Evolutionary conservation across 2,888 invertebrate species (phyloP), one percentile per base, ranked within the genome.

Genomic region (Amaurobius ferox): DNA sequence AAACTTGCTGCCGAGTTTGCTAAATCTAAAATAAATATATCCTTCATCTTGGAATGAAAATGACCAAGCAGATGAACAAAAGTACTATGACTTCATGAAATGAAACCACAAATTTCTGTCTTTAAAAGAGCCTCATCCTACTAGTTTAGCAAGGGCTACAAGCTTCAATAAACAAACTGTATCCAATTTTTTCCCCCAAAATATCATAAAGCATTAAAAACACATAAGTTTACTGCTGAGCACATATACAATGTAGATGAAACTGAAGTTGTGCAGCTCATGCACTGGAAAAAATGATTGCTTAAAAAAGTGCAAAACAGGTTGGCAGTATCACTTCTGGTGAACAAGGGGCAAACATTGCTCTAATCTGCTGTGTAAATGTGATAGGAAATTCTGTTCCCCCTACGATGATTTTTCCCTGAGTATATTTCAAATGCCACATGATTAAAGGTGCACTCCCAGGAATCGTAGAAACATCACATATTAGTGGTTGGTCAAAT

Each of bases 401-500:
- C 30, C 91, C 92, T 5, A 90, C 90, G 61, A 88, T 92, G n/a
- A 87, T 91, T 11, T 91, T 91, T 89, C 91, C 91, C 0, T 87
- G 90, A 16, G 88, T 89, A 62, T 93, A 92, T 0, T 94, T 94
- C 90, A 94, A 94, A 67, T 81, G 89, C 30, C 1, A 92, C 92
- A 0, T 95, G 95, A 5, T 95, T 94, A 0, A 95, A 95, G 0
- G 91, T 91, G 28, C 92, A 92, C 55, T 93, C 94, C 30, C 95
- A 95, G 91, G 91, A 90, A n/a, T 94, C 94, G 90, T 94, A 95
- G 93, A 91, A 48, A 11, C 88, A 89, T 72, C 86, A 88, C 35
- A 68, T 28, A 19, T 55, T 55, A 67, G 28, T 48, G 78, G 78
- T 35, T 55, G 68, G 32, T 32, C 29, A 19, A 78, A 78, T 55